Percentiles rank a stretch among this genome's conserved stretches.
Conservation (phyloP, 1,140 invertebrate species). For the Nasonia giraulti region DNA sequence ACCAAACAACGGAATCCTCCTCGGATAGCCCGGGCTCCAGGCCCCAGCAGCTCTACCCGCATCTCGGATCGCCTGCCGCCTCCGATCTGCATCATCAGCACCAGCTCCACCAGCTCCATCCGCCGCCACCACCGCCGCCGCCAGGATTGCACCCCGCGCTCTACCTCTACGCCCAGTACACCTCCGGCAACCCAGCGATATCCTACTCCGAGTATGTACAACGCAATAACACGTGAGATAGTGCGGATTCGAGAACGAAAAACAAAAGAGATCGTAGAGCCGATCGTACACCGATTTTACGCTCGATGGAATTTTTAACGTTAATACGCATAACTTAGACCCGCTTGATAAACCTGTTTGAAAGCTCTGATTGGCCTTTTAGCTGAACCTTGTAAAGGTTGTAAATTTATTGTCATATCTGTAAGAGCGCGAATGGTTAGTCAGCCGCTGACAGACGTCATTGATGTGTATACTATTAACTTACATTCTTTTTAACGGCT, state of each 20-base stretch:
- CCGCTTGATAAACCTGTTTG: conserved; percentile 36
- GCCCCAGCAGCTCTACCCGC: conserved; percentile 64
- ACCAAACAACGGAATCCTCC: conserved; percentile 65
- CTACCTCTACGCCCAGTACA: conserved; percentile 72
- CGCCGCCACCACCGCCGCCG: conserved; percentile 59
- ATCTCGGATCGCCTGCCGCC: conserved; percentile 61
- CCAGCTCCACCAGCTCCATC: conserved; percentile 53
- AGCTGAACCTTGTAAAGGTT: conserved; percentile 37
- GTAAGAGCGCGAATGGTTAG: neutral
- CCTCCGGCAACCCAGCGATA: conserved; percentile 65
- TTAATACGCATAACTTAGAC: neutral
- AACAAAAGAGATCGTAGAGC: conserved; percentile 21
- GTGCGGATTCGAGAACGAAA: conserved; percentile 13
- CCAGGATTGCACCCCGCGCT: conserved; percentile 71
- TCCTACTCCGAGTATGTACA: conserved; percentile 71
- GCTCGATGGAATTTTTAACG: neutral
- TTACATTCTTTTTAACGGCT: conserved; percentile 8
- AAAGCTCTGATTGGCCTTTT: conserved; percentile 40
- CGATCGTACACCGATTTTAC: conserved; percentile 23
- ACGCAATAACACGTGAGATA: conserved; percentile 63
- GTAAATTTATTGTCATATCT: conserved; percentile 22
- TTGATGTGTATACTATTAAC: conserved; percentile 4
- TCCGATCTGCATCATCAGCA: conserved; percentile 55
- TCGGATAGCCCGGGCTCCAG: conserved; percentile 62
- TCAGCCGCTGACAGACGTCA: neutral